A percentile compares a stretch with the other conserved stretches of the same genome.
Evolutionary conservation across 2,888 invertebrate genomes (phyloP).

Genomic region (Macaria liturata): DNA sequence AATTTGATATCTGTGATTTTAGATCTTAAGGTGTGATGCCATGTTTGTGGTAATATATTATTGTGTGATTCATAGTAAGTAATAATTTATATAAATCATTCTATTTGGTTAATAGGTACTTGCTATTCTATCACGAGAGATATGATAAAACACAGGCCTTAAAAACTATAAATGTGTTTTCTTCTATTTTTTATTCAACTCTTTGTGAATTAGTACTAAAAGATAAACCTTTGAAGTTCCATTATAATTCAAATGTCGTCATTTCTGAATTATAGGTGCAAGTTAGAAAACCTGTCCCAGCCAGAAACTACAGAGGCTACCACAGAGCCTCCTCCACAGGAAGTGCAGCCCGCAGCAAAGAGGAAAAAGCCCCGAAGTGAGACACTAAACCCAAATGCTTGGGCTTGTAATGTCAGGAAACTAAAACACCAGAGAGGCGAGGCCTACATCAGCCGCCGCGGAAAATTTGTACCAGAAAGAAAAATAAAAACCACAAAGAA

Average conservation of each 20-base stretch:
- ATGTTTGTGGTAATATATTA: too few species aligned
- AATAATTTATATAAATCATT: too few species aligned
- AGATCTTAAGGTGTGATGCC: too few species aligned
- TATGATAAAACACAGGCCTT: too few species aligned
- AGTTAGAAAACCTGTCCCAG: constrained; percentile 38
- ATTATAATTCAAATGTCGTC: not conserved
- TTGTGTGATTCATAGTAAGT: too few species aligned
- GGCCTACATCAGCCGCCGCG: constrained; percentile 68
- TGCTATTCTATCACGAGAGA: too few species aligned
- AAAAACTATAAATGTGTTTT: too few species aligned
- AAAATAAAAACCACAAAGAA: constrained; percentile 66
- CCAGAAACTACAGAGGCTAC: constrained; percentile 31
- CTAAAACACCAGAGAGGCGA: constrained; percentile 72
- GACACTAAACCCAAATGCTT: constrained; percentile 62
- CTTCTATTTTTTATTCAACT: too few species aligned
- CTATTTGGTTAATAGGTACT: too few species aligned
- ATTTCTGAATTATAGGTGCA: constrained; percentile 47
- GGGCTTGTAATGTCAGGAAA: constrained; percentile 74
- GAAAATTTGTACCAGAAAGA: constrained; percentile 69
- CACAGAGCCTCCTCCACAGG: not conserved
- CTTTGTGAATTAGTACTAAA: too few species aligned
- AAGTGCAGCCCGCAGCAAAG: constrained; percentile 9
- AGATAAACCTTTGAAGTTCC: too few species aligned
- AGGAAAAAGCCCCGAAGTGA: constrained; percentile 54
- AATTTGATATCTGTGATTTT: too few species aligned